Conservation (phyloP, 2,113 vertebrate genomes). For the Garra rufa region DNA sequence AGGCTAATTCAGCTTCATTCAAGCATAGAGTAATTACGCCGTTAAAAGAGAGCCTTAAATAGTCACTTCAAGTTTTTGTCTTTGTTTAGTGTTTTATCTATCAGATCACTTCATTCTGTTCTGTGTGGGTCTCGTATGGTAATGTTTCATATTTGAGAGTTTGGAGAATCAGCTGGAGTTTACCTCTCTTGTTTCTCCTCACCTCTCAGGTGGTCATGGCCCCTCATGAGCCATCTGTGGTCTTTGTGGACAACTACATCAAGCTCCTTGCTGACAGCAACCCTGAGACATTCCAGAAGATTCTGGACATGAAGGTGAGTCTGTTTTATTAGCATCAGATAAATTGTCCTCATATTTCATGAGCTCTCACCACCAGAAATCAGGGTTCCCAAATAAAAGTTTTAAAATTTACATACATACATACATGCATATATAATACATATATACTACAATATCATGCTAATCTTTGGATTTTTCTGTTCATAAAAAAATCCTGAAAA, state of each 20-base stretch:
- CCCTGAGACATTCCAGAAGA: conserved; percentile 98
- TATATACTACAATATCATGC: too few relatives aligned
- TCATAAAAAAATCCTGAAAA: too few relatives aligned
- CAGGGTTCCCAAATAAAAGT: background rate
- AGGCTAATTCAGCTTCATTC: conserved; percentile 64
- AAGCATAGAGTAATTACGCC: conserved; percentile 65
- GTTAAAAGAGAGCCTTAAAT: conserved; percentile 65
- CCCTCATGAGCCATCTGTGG: conserved; percentile 89
- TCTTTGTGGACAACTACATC: conserved; percentile 99
- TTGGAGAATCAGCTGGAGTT: conserved; percentile 27
- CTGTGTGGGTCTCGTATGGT: conserved; percentile 64
- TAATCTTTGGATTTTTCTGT: too few relatives aligned
- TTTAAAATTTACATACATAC: too few relatives aligned
- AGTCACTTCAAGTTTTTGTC: conserved; percentile 56
- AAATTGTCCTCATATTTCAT: background rate
- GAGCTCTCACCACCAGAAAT: background rate
- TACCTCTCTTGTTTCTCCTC: conserved; percentile 46
- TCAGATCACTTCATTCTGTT: conserved; percentile 55
- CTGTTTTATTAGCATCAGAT: background rate
- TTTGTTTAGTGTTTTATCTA: conserved; percentile 55
- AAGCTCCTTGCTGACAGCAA: conserved; percentile 96
- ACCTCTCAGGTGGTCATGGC: conserved; percentile 93
- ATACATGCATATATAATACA: too few relatives aligned
- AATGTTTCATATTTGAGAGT: conserved; percentile 63
- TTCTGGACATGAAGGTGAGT: conserved; percentile 96